Conservation (phyloP, 2,113 vertebrate species). For the Phalacrocorax pelagicus region DNA sequence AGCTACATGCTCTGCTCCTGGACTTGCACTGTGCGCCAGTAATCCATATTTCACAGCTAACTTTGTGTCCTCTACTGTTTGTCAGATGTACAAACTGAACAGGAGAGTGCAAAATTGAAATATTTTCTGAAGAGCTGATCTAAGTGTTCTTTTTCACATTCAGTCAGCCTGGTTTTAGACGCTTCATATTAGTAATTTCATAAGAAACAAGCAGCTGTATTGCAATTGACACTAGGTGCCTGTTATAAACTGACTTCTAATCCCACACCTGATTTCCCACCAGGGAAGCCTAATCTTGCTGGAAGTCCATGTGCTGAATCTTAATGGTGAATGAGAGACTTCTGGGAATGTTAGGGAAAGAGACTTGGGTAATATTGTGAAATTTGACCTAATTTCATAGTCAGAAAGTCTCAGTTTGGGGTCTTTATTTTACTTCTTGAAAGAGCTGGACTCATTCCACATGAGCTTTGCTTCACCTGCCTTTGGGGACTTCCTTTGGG, state of each 20-base stretch:
- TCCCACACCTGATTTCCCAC: not conserved
- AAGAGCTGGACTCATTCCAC: not conserved
- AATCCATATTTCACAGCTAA: not conserved
- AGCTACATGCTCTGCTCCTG: not conserved
- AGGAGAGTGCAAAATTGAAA: not conserved
- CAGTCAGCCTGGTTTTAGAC: not conserved
- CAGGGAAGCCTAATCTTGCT: not conserved
- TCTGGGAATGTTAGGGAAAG: not conserved
- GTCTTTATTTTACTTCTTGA: not conserved
- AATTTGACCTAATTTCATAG: not conserved
- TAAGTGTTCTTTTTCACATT: not conserved
- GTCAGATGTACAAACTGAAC: not conserved
- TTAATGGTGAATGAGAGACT: not conserved
- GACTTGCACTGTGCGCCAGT: not conserved
- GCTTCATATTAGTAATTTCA: accelerated
- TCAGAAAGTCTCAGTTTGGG: not conserved
- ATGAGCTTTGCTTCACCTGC: not conserved
- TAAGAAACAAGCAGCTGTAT: not conserved
- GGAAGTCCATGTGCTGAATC: not conserved
- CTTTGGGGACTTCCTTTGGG: not conserved
- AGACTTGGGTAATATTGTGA: not conserved
- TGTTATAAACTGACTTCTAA: not conserved
- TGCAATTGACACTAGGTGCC: not conserved
- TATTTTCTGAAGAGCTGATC: not conserved
- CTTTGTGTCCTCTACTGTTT: not conserved